Percentiles rank a stretch among this genome's conserved stretches.
phyloP scores from a whole-genome alignment of 2,113 vertebrate species.

The Sebastes fasciatus region DNA sequence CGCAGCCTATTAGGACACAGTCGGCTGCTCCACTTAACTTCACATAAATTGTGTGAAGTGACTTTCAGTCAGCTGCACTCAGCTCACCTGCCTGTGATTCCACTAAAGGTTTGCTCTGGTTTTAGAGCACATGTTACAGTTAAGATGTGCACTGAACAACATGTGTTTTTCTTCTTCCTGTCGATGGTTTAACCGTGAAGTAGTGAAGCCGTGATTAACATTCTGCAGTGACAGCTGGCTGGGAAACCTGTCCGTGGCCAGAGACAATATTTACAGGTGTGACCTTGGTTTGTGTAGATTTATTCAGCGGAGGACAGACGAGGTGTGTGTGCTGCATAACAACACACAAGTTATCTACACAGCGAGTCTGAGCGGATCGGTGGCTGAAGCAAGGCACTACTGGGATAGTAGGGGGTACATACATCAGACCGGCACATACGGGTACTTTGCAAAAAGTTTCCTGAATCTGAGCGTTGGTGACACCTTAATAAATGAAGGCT shows the following conservation, averaged over 20 bases:
- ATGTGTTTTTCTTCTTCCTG: not conserved
- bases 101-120: no score
- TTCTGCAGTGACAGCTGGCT: slow-evolving; percentile 22
- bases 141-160: not conserved
- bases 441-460: no score
- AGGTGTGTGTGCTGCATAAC: not conserved
- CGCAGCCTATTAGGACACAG: slow-evolving; percentile 30
- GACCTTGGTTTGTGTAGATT: slow-evolving; percentile 33
- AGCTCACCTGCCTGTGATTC: slow-evolving; percentile 3
- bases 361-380: not conserved
- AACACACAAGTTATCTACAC: not conserved
- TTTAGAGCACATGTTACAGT: not conserved
- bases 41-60: slow-evolving; percentile 4
- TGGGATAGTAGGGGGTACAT: no score
- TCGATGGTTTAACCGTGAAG: not conserved
- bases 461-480: no score
- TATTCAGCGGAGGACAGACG: not conserved
- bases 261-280: slow-evolving; percentile 35
- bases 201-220: not conserved
- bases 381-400: no score
- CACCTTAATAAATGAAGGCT: no score
- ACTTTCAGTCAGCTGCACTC: not conserved
- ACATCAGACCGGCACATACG: no score
- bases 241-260: not conserved
- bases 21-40: slow-evolving; percentile 16